phyloP scores from a whole-genome alignment of 2,888 invertebrate species.

The Nebria brevicollis region DNA sequence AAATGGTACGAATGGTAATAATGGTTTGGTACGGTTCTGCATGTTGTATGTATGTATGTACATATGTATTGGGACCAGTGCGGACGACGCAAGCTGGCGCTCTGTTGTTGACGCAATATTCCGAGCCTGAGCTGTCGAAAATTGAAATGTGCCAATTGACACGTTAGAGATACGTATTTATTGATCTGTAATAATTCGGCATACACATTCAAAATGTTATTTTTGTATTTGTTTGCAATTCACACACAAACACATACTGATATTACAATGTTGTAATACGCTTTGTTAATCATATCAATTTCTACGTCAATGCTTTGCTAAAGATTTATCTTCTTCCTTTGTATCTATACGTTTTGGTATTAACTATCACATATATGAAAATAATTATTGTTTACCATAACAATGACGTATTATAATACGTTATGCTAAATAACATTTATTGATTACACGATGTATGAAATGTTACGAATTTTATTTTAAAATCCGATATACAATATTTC shows the following conservation, averaged over 20 bases:
- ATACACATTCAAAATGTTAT: slow-evolving; percentile 37
- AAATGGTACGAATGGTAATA: background rate
- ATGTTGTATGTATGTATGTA: slow-evolving; percentile 4
- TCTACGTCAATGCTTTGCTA: background rate
- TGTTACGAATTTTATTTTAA: background rate
- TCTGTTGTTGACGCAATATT: slow-evolving; percentile 31
- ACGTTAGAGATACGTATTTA: slow-evolving; percentile 39
- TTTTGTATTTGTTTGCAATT: slow-evolving; percentile 27
- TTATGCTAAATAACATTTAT: too few species aligned
- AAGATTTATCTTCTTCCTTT: background rate
- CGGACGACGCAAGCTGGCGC: slow-evolving; percentile 38
- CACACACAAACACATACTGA: slow-evolving; percentile 1
- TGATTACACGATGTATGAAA: too few species aligned
- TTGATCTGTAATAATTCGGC: slow-evolving; percentile 43
- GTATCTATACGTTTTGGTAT: background rate
- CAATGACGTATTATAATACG: too few species aligned
- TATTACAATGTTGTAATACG: background rate
- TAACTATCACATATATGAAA: background rate
- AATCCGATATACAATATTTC: background rate
- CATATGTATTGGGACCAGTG: slow-evolving; percentile 29
- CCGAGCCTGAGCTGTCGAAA: slow-evolving; percentile 31
- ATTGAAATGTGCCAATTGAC: slow-evolving; percentile 44
- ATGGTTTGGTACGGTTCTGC: background rate
- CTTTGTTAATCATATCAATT: background rate
- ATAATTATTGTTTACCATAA: background rate